Evolutionary conservation across 1,140 invertebrate species (phyloP).

Genomic region (Scylla paramamosain): DNA sequence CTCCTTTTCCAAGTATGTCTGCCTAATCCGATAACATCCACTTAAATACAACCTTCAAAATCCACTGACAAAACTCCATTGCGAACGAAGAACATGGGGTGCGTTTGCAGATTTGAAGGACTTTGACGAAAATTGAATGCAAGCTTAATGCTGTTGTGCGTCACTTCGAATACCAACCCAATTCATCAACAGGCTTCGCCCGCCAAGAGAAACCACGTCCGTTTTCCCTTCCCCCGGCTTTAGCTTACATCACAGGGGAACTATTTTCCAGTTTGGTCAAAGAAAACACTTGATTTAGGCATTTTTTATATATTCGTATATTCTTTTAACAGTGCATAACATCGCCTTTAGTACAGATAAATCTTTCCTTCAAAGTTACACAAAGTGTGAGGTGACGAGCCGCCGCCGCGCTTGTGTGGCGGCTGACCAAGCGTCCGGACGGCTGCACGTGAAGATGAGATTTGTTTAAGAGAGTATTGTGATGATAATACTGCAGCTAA

Average conservation of each 20-base stretch:
- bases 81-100: slow-evolving; percentile 65
- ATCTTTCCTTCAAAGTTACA: neutral
- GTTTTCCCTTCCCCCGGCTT: slow-evolving; percentile 43
- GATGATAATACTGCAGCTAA: slow-evolving; percentile 66
- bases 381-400: neutral
- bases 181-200: slow-evolving; percentile 72
- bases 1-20: slow-evolving; percentile 17
- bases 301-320: neutral
- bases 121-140: slow-evolving; percentile 76
- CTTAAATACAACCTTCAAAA: slow-evolving; percentile 45
- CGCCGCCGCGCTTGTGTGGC: neutral
- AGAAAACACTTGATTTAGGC: neutral
- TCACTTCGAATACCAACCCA: slow-evolving; percentile 75
- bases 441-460: slow-evolving; percentile 60
- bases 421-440: slow-evolving; percentile 41
- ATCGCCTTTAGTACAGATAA: neutral
- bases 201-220: slow-evolving; percentile 67
- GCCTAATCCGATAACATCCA: slow-evolving; percentile 36
- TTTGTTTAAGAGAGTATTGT: slow-evolving; percentile 70
- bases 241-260: neutral
- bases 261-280: neutral
- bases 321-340: neutral
- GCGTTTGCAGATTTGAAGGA: slow-evolving; percentile 74
- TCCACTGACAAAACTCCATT: slow-evolving; percentile 45
- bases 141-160: slow-evolving; percentile 73